A percentile compares a stretch with the other conserved stretches of the same genome.
Conservation (phyloP, 2,888 invertebrate genomes). For the Ophioninae sp. region DNA sequence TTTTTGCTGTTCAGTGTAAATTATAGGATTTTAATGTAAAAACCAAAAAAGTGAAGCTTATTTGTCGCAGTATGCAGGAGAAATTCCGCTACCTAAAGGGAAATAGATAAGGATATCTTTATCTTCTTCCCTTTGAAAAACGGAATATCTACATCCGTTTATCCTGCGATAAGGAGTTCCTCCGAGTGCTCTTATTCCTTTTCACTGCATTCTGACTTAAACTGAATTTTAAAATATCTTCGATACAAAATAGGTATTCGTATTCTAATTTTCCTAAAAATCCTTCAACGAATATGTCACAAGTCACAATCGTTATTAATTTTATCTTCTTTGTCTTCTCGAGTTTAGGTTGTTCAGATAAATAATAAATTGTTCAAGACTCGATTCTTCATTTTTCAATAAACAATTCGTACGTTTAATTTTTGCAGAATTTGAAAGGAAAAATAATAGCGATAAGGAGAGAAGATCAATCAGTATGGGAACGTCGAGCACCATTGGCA, state of each 20-base stretch:
- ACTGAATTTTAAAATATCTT: neutral
- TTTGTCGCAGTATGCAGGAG: no score
- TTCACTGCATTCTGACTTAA: neutral
- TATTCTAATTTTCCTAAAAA: neutral
- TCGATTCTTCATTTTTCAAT: neutral
- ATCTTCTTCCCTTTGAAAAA: neutral
- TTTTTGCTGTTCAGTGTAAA: no score
- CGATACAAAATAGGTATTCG: neutral
- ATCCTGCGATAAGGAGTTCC: neutral
- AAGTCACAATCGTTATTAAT: neutral
- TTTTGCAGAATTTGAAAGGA: constrained; percentile 81
- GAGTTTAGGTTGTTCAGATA: no score
- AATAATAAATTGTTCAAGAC: neutral
- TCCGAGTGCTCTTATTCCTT: neutral
- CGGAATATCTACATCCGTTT: neutral
- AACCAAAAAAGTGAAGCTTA: no score
- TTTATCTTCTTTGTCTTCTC: neutral
- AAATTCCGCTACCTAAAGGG: no score
- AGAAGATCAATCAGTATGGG: constrained; percentile 98
- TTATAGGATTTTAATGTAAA: no score
- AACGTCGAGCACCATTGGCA: constrained; percentile 96
- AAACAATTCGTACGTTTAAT: neutral
- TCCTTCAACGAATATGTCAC: neutral
- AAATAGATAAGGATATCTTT: neutral
- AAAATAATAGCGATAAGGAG: constrained; percentile 92